Evolutionary conservation across 1,140 invertebrate species (phyloP), one percentile per base, ranked within the genome.

Genomic region (Drosophila gunungcola): DNA sequence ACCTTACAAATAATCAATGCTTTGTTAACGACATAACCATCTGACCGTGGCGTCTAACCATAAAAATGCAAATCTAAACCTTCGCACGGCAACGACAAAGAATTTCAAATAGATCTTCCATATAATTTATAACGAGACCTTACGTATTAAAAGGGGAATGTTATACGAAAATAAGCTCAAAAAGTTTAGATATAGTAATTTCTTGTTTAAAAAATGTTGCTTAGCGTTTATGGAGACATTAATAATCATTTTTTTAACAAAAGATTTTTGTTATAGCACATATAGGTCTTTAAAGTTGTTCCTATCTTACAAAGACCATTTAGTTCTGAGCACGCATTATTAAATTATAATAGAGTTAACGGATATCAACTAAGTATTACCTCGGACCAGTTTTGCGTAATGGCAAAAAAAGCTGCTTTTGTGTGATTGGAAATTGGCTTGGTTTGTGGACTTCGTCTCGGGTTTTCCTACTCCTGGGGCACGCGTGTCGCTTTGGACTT

Each of bases 21-120:
- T 75, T 46, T 67, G 46, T 75, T 75, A 67, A 76, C 73, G 73
- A 76, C 73, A 67, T 76, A 58, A 76, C 75, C 49, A 41, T 49
- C 53, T 67, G 61, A 57, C 73, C 61, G 25, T 75, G 73, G 75
- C 58, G 38, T 58, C 41, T 41, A 75, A 42, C 52, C 12, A 75
- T 75, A 73, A 60, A 73, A 74, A 73, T 54, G 58, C 51, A 74
- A 74, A 73, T 36, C 36, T 39, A 52, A 63, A 21, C 11, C 52
- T 46, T 58, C 2, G 36, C 45, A n/a, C 13, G 53, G 27, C 32
- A 45, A 21, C 41, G 25, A 34, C 12, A 13, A 51, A 48, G 48
- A 42, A 65, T 57, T 42, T 27, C 16, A 48, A 75, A 58, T 41
- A 25, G 72, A 61, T 64, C 3, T 27, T 29, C 3, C 11, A 48